These are phyloP conservation scores for Atethmia centrago DNA, from an alignment of 2,888 invertebrate genomes.

Conservation along the genomic window DNA sequence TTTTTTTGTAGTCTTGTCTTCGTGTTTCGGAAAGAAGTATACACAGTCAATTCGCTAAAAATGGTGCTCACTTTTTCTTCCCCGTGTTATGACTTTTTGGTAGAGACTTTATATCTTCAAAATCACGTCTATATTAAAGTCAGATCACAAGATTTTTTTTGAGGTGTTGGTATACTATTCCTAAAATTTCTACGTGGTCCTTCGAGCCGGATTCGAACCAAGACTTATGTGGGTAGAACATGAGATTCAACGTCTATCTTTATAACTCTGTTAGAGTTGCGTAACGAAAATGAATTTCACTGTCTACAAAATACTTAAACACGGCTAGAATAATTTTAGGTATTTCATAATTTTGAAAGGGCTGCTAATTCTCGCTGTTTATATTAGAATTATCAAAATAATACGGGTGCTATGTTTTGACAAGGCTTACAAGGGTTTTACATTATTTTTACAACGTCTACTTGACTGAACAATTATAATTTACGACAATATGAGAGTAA, in stretches of 20 bases:
- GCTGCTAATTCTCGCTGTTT: conserved; percentile 9
- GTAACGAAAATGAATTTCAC: not conserved
- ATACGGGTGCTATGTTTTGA: conserved; percentile 17
- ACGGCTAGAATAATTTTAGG: not conserved
- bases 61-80: not conserved
- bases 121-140: not conserved
- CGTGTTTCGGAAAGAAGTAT: not conserved
- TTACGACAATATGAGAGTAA: conserved; percentile 15
- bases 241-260: not conserved
- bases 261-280: not conserved
- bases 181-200: not conserved
- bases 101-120: not conserved
- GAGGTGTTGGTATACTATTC: not conserved
- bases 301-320: not conserved
- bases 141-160: not conserved
- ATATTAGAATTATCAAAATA: conserved; percentile 40
- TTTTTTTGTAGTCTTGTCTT: not conserved
- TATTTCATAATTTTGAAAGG: not conserved
- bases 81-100: not conserved
- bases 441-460: conserved; percentile 39
- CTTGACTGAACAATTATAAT: conserved; percentile 41
- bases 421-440: conserved; percentile 35
- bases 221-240: not conserved
- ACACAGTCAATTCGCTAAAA: not conserved
- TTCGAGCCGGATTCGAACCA: not conserved